These are phyloP conservation scores for Lithophane leautieri DNA, from an alignment of 2,888 invertebrate species.

Conservation along the genomic window DNA sequence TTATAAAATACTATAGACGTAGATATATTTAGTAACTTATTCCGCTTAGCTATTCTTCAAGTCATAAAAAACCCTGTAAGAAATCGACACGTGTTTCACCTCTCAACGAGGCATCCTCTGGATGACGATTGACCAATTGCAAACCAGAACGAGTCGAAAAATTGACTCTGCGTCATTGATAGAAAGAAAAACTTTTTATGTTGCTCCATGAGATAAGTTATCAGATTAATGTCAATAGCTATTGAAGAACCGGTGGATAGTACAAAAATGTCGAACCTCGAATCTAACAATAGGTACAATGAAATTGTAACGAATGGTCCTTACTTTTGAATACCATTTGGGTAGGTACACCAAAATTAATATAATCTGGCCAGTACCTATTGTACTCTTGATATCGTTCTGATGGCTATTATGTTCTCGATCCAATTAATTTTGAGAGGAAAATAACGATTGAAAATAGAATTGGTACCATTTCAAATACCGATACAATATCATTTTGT, in stretches of 20 bases:
- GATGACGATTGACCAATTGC: too few species aligned
- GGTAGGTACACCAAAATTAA: slow-evolving; percentile 18
- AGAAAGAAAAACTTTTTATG: too few species aligned
- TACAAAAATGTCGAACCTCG: neutral
- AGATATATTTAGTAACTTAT: too few species aligned
- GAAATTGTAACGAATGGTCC: neutral
- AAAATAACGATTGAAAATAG: slow-evolving; percentile 4
- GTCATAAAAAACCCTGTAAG: too few species aligned
- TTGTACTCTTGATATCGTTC: slow-evolving; percentile 27
- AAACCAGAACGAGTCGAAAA: too few species aligned
- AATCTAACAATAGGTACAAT: slow-evolving; percentile 11
- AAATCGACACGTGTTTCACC: too few species aligned
- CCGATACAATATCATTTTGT: slow-evolving; percentile 6
- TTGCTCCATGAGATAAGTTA: neutral
- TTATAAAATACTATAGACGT: too few species aligned
- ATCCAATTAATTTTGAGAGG: slow-evolving; percentile 26
- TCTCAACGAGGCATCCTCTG: too few species aligned
- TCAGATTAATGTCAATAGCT: neutral
- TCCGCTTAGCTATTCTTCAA: too few species aligned
- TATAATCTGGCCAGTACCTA: slow-evolving; percentile 8
- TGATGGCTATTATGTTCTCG: slow-evolving; percentile 18
- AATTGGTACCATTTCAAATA: slow-evolving; percentile 27
- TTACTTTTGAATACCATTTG: slow-evolving; percentile 3
- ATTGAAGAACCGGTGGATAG: neutral
- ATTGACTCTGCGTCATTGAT: too few species aligned